Conservation (phyloP, 1,140 invertebrate species). For the Sycophila sp. region DNA sequence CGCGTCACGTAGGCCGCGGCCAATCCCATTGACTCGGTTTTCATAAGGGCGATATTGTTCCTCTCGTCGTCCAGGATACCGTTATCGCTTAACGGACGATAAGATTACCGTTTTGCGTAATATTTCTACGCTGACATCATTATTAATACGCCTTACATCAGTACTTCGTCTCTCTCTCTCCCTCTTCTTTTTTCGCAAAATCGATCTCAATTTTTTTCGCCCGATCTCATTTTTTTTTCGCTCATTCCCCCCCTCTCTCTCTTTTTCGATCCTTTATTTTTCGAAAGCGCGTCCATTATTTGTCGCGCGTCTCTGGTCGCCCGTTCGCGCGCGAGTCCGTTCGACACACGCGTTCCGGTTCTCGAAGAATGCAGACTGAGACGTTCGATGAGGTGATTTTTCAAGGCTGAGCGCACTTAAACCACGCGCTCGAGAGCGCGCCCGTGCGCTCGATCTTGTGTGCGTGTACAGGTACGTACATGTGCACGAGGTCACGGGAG, state of each 20-base stretch:
- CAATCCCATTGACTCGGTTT: constrained; percentile 32
- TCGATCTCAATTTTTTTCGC: too few relatives aligned
- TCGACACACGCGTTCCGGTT: constrained; percentile 20
- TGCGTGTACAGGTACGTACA: background rate
- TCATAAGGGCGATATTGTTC: constrained; percentile 41
- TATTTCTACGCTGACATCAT: constrained; percentile 32
- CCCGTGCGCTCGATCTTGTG: background rate
- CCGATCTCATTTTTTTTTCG: background rate
- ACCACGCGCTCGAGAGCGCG: background rate
- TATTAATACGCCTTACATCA: constrained; percentile 34
- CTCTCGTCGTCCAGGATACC: constrained; percentile 29
- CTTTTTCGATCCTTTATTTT: constrained; percentile 24
- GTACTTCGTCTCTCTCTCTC: constrained; percentile 17
- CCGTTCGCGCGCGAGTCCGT: too few relatives aligned
- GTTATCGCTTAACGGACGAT: constrained; percentile 42
- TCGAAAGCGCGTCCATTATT: constrained; percentile 5
- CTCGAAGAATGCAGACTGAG: constrained; percentile 21
- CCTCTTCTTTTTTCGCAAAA: constrained; percentile 17
- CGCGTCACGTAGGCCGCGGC: constrained; percentile 14
- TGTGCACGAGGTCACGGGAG: background rate
- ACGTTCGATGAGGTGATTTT: constrained; percentile 33
- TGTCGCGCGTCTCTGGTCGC: too few relatives aligned
- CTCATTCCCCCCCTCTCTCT: constrained; percentile 6
- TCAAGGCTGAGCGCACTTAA: constrained; percentile 35
- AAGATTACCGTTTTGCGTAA: constrained; percentile 43